Percentiles rank a stretch among this genome's conserved stretches.
Evolutionary conservation across 2,888 invertebrate genomes (phyloP).

Genomic region (Tenthredo amoena): DNA sequence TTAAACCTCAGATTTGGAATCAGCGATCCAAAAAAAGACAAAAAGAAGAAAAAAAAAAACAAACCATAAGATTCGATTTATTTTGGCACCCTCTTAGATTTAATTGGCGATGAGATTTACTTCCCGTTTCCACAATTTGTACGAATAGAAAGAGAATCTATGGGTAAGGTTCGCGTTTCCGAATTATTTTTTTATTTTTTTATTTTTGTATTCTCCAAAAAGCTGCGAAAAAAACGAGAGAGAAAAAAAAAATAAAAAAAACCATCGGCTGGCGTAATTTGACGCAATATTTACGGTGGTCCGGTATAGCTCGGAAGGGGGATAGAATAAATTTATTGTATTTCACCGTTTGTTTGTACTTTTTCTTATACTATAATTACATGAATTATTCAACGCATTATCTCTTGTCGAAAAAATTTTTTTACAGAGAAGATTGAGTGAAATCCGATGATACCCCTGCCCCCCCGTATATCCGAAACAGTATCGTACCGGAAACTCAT

Average conservation of each 20-base stretch:
- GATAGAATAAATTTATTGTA: neutral
- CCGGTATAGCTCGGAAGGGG: neutral
- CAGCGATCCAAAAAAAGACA: neutral
- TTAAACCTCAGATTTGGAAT: too few species aligned
- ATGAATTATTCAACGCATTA: conserved; percentile 39
- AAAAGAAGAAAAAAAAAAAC: neutral
- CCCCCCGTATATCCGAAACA: neutral
- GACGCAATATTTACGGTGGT: neutral
- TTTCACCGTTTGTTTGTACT: neutral
- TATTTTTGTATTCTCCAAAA: neutral
- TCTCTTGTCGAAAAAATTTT: conserved; percentile 14
- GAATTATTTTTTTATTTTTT: neutral
- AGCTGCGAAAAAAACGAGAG: too few species aligned
- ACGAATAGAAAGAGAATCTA: too few species aligned
- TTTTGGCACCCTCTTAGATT: too few species aligned
- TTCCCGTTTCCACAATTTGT: too few species aligned
- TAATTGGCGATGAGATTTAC: too few species aligned
- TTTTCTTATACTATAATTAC: conserved; percentile 27
- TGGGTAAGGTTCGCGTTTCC: too few species aligned
- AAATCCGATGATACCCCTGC: conserved; percentile 2
- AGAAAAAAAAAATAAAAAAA: neutral
- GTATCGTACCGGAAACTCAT: conserved; percentile 7
- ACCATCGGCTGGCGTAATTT: neutral
- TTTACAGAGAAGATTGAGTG: neutral
- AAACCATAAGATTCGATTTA: too few species aligned